Base-by-base conservation (phyloP, 2,113 vertebrate genomes). In the Brachyistius frenatus region DNA sequence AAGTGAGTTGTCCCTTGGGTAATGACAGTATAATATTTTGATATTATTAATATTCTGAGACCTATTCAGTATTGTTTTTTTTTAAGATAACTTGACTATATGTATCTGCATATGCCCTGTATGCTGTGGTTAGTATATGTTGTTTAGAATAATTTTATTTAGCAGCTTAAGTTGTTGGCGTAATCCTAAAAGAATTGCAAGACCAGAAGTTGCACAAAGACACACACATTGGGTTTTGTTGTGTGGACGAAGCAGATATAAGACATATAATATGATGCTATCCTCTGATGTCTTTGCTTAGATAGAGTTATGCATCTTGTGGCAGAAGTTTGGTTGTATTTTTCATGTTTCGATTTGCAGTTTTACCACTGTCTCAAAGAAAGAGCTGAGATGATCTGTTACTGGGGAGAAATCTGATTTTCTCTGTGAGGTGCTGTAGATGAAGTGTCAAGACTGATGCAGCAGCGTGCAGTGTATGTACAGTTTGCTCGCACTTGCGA, bases 321-420 rank as follows among this genome's bases (percentile, higher is more conserved):
- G 66, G 85, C 82, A 64, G 81, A 49, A 52, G 66, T 66, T 88
- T 50, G 82, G 57, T 78, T 79, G 76, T 91, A 86, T 94, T 92
- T 92, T 93, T 91, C 89, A 92, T 81, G 77, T 93, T 93, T 93
- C 88, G 91, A 92, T 93, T 91, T 91, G 86, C 86, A 82, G 83
- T 80, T 86, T 89, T 90, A 76, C 79, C 76, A 78, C 70, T 67
- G 47, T 92, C 88, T 89, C 76, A 79, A 85, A 82, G 79, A 90
- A 76, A 78, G 65, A 67, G 80, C 73, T 86, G 80, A 82, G 88
- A 89, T 90, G 89, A 90, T 92, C 78, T 86, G 82, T 90, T 92
- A 81, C 91, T 77, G 66, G 76, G 60, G 78, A 88, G 83, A 80
- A 91, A 89, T 88, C 89, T 35, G 73, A 90, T 88, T 89, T 86